Conservation (phyloP, 2,888 invertebrate species). For the Helobdella robusta region DNA sequence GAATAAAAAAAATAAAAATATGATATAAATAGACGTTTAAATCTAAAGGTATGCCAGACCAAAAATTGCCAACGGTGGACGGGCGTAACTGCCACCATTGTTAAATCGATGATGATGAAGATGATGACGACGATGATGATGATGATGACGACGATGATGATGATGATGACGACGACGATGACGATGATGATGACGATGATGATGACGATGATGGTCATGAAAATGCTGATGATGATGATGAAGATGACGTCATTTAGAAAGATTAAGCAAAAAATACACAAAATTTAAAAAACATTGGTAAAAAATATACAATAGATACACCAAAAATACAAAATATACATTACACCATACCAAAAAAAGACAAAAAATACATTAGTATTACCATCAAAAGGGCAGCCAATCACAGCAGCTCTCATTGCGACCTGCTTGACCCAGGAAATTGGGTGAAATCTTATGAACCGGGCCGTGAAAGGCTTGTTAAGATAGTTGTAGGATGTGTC, state of each 20-base stretch:
- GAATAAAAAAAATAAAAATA: too few species aligned
- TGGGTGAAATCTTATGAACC: slow-evolving; percentile 53
- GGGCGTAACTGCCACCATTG: too few species aligned
- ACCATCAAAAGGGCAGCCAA: slow-evolving; percentile 52
- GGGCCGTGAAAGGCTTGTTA: slow-evolving; percentile 52
- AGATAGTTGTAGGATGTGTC: slow-evolving; percentile 50
- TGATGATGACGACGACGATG: not conserved
- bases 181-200: slow-evolving; percentile 14
- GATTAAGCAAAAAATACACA: not conserved
- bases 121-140: too few species aligned
- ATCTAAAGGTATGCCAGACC: too few species aligned
- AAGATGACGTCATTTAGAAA: not conserved
- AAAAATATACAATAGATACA: not conserved
- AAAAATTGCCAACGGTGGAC: too few species aligned
- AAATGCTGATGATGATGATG: slow-evolving; percentile 7
- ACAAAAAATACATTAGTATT: slow-evolving; percentile 22
- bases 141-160: too few species aligned
- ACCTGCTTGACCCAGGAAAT: slow-evolving; percentile 52
- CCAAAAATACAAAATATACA: too few species aligned
- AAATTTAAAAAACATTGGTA: not conserved
- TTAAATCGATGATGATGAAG: too few species aligned
- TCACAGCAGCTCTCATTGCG: slow-evolving; percentile 52
- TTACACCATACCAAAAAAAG: not conserved
- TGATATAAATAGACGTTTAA: too few species aligned
- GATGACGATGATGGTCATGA: slow-evolving; percentile 5